phyloP scores from a whole-genome alignment of 2,888 invertebrate genomes.

The Rhingia rostrata region DNA sequence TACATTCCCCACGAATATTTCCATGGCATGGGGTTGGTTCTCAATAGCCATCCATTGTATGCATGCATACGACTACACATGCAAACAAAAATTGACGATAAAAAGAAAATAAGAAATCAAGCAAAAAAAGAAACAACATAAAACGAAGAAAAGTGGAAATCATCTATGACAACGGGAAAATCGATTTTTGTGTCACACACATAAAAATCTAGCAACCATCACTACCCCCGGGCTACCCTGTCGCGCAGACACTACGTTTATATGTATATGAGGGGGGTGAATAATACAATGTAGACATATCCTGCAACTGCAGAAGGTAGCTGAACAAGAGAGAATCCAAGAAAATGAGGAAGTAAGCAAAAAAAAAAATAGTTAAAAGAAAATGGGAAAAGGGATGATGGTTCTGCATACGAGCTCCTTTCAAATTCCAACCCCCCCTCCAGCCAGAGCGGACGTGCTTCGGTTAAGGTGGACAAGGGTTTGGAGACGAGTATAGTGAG shows the following conservation, averaged over 20 bases:
- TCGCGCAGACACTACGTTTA: conserved; percentile 52
- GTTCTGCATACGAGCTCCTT: conserved; percentile 72
- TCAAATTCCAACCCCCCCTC: conserved; percentile 36
- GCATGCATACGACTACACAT: conserved; percentile 55
- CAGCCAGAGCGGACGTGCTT: conserved; percentile 45
- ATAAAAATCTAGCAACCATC: conserved; percentile 75
- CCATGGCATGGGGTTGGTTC: conserved; percentile 33
- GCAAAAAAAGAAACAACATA: conserved; percentile 21
- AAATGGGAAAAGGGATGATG: conserved; percentile 60
- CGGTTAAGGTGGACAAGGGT: conserved; percentile 35
- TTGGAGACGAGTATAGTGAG: conserved; percentile 1
- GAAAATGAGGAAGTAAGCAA: conserved; percentile 55
- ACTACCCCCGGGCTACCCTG: conserved; percentile 7
- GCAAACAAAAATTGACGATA: conserved; percentile 59
- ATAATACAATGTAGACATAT: conserved; percentile 49
- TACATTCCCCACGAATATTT: conserved; percentile 41
- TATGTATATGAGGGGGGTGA: conserved; percentile 69
- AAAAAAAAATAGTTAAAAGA: conserved; percentile 27
- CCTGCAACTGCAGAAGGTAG: conserved; percentile 72
- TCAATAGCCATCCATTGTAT: conserved; percentile 7
- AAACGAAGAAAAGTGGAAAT: conserved; percentile 71
- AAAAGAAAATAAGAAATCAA: conserved; percentile 43
- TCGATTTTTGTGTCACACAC: conserved; percentile 78
- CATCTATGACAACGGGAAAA: conserved; percentile 77
- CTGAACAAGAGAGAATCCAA: conserved; percentile 16